phyloP scores from a whole-genome alignment of 2,888 invertebrate genomes.

The Cosmorhoe ocellata region DNA sequence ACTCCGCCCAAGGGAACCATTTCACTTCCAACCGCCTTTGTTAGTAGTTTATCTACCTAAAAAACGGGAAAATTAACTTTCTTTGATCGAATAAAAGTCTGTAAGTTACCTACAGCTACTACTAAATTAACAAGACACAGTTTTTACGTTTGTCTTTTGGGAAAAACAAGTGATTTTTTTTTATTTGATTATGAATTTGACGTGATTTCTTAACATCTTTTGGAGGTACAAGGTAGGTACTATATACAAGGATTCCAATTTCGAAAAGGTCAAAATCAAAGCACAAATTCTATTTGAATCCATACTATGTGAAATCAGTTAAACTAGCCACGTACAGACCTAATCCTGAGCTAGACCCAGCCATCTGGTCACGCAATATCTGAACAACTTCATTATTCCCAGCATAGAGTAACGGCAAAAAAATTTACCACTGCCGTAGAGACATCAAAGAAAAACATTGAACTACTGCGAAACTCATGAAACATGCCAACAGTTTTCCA shows the following conservation, averaged over 20 bases:
- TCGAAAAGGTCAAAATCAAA: background rate
- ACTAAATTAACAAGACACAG: no score
- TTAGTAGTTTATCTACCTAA: conserved; percentile 29
- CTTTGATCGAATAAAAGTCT: background rate
- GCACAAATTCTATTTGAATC: background rate
- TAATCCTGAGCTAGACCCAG: conserved; percentile 8
- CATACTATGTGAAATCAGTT: conserved; percentile 2
- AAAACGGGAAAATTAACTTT: conserved; percentile 24
- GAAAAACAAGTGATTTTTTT: no score
- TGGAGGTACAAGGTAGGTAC: no score
- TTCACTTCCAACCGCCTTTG: conserved; percentile 33
- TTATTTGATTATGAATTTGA: no score
- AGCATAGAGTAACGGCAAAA: background rate
- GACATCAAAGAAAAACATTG: background rate
- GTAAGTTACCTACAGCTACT: no score
- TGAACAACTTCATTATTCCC: background rate
- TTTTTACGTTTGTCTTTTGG: no score
- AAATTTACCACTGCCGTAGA: background rate
- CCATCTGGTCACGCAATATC: conserved; percentile 4
- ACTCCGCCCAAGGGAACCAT: conserved; percentile 34
- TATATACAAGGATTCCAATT: no score
- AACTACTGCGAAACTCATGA: no score
- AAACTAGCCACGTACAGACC: conserved; percentile 11
- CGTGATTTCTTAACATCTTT: no score
- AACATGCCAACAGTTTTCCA: no score